Evolutionary conservation across 2,113 vertebrate species (phyloP), one percentile per base, ranked within the genome.

Genomic region (Romanogobio albipinnatus): DNA sequence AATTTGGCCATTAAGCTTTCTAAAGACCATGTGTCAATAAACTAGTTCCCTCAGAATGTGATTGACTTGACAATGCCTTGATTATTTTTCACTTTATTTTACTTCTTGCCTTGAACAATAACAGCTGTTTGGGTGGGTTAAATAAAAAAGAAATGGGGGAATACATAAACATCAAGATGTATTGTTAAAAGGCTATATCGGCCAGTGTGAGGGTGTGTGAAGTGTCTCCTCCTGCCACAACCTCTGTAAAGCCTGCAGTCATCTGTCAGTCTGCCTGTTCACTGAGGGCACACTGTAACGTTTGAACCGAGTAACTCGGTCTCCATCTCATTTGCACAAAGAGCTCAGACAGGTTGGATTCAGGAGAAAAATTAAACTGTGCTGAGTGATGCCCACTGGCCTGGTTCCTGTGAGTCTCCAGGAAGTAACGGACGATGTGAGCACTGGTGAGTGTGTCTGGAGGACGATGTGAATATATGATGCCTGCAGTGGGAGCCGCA

Each of bases 401-500:
- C 22, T 66, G 45, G 9, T 66, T 68, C 79, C 45, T 17, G 8
- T 11, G 71, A 47, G 29, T 78, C 33, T 33, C 22, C 36, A 77
- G 51, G 29, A 77, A 58, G 75, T 61, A 73, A 68, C 0, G 51
- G 68, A 39, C 33, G 76, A 59, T 33, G 43, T 36, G 58, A 79
- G 62, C 24, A 75, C 39, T 53, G 39, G 64, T 39, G 22, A 73
- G 22, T 13, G 70, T 78, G 64, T 79, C 75, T 71, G 64, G 76
- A 75, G 68, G 26, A 80, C 24, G 51, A 79, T 39, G 84, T 61
- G 53, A 71, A 85, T 81, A 73, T 73, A 61, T 61, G 76, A 80
- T 62, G 84, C 58, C 36, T 47, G 76, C 84, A 74, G 76, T 59
- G 58, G 53, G 22, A 78, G 43, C 53, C 24, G 24, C 76, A 53